Evolutionary conservation across 2,797 vertebrate genomes (phyloP).

Genomic region (Hipposideros larvatus): DNA sequence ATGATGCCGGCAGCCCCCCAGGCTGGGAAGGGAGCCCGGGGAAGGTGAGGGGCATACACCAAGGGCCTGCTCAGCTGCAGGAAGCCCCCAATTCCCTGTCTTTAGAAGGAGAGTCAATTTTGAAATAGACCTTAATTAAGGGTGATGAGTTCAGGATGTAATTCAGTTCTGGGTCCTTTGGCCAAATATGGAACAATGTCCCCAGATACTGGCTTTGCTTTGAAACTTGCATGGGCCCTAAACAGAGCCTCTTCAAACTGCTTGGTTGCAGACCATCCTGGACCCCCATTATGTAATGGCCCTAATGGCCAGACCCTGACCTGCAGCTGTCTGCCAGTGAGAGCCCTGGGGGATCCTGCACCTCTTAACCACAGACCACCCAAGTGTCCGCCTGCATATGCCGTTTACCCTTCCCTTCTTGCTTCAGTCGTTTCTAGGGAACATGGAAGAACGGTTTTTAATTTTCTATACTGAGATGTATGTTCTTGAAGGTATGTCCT

Average conservation of each 20-base stretch:
- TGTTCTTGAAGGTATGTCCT: background rate
- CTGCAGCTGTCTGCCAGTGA: too few relatives aligned
- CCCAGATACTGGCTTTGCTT: background rate
- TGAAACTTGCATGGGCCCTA: background rate
- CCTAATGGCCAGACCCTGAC: background rate
- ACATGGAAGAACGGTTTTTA: background rate
- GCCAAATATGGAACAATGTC: background rate
- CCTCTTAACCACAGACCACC: fast-evolving
- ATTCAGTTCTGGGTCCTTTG: background rate
- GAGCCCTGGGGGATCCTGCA: fast-evolving
- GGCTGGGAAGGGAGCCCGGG: too few relatives aligned
- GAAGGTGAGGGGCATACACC: background rate
- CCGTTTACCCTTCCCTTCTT: background rate
- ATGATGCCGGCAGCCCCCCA: background rate
- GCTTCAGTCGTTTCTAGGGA: background rate
- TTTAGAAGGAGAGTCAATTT: background rate
- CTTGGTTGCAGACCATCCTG: background rate
- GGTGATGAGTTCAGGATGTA: background rate
- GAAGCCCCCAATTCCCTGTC: background rate
- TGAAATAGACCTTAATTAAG: background rate
- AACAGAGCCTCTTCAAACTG: background rate
- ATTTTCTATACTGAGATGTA: background rate
- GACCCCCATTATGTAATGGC: fast-evolving
- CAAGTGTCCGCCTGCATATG: fast-evolving
- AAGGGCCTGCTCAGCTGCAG: background rate